phyloP scores from a whole-genome alignment of 2,888 invertebrate genomes.

The Metopia argyrocephala region DNA sequence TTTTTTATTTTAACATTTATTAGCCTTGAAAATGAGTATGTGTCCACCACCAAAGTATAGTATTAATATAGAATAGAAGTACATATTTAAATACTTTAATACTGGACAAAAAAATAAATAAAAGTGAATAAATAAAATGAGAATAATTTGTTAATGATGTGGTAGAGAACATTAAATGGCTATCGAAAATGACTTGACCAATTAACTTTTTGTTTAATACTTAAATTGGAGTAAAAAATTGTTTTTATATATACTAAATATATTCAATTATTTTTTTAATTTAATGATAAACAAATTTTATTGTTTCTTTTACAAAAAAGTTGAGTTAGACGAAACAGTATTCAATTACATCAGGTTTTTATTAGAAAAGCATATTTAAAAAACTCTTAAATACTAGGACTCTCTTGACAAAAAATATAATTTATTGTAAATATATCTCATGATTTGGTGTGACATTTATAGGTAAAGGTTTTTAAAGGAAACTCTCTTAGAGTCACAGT shows the following conservation, averaged over 20 bases:
- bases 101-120: background rate
- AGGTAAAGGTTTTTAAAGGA: too few relatives aligned
- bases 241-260: background rate
- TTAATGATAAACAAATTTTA: too few relatives aligned
- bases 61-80: constrained; percentile 4
- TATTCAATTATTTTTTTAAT: background rate
- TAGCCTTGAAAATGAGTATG: constrained; percentile 38
- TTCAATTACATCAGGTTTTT: too few relatives aligned
- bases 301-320: too few relatives aligned
- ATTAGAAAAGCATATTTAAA: too few relatives aligned
- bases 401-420: too few relatives aligned
- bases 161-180: background rate
- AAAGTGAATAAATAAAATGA: background rate
- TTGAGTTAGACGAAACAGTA: too few relatives aligned
- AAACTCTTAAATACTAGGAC: too few relatives aligned
- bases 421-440: too few relatives aligned
- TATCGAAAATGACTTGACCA: constrained; percentile 19
- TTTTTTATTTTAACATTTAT: background rate
- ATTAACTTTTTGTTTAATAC: background rate
- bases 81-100: constrained; percentile 7
- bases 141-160: constrained; percentile 42
- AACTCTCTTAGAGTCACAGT: too few relatives aligned
- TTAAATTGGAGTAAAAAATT: background rate
- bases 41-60: constrained; percentile 23
- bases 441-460: too few relatives aligned